These are phyloP conservation scores for Alitta virens DNA, from an alignment of 2,888 invertebrate species.

Conservation along the genomic window DNA sequence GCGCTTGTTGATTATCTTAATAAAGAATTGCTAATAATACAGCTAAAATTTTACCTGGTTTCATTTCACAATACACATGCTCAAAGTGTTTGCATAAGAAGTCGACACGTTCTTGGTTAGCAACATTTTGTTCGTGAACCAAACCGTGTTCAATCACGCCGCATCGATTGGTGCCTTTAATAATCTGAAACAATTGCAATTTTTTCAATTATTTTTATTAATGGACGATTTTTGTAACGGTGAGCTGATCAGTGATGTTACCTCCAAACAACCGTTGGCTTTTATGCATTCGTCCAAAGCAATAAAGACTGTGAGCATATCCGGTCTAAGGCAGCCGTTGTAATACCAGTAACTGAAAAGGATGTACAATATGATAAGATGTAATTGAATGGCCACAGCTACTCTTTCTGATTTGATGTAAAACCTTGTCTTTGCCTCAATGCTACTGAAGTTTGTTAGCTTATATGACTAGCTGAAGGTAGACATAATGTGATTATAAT, in stretches of 20 bases:
- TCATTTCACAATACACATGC: conserved; percentile 40
- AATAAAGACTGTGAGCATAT: conserved; percentile 49
- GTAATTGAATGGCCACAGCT: too few relatives aligned
- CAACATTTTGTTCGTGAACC: conserved; percentile 47
- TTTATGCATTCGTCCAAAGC: conserved; percentile 45
- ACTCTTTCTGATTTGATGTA: too few relatives aligned
- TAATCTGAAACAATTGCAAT: not conserved
- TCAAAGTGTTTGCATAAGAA: conserved; percentile 28
- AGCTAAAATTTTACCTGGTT: conserved; percentile 51
- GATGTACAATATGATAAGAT: too few relatives aligned
- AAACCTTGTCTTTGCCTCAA: too few relatives aligned
- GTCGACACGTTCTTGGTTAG: conserved; percentile 41
- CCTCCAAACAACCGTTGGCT: conserved; percentile 51
- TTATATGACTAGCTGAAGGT: too few relatives aligned
- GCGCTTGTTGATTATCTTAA: too few relatives aligned
- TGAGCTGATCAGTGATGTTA: conserved; percentile 17
- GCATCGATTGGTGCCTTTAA: conserved; percentile 42
- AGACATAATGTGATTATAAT: too few relatives aligned
- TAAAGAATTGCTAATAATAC: too few relatives aligned
- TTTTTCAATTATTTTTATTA: too few relatives aligned
- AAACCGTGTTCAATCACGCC: conserved; percentile 48
- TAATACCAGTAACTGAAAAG: conserved; percentile 51
- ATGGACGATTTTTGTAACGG: too few relatives aligned
- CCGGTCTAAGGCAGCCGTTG: conserved; percentile 46
- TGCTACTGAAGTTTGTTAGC: too few relatives aligned